phyloP scores from a whole-genome alignment of 2,113 vertebrate species.

The Peromyscus leucopus region DNA sequence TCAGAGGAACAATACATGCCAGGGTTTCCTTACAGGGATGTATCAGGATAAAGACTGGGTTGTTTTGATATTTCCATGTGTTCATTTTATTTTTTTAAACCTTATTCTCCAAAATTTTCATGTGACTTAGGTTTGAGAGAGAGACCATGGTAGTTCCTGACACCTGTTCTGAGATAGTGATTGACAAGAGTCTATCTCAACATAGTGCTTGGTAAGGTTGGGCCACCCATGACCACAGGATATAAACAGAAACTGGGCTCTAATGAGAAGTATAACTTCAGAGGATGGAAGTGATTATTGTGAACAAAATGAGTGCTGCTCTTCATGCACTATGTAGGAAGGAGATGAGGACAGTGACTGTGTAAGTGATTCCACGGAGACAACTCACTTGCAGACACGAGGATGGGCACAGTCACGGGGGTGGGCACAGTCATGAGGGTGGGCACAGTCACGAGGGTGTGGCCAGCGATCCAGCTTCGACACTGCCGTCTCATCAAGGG shows the following conservation, averaged over 20 bases:
- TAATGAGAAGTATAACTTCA: not conserved
- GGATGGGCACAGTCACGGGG: not conserved
- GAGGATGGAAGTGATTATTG: not conserved
- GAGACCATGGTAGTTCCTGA: not conserved
- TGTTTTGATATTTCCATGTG: conserved; percentile 63
- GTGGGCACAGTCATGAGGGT: too few relatives aligned
- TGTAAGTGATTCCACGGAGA: not conserved
- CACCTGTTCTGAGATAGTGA: not conserved
- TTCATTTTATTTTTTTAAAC: not conserved
- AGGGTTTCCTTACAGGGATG: conserved; percentile 83
- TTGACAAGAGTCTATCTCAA: not conserved
- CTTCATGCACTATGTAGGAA: not conserved
- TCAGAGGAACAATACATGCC: conserved; percentile 83
- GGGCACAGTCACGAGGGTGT: not conserved
- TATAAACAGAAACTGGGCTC: not conserved
- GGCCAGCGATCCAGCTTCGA: not conserved
- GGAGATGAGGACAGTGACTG: not conserved
- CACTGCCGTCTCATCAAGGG: not conserved
- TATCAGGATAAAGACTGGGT: conserved; percentile 16
- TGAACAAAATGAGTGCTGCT: not conserved
- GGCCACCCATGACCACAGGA: not conserved
- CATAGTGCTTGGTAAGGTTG: not conserved
- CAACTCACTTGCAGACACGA: not conserved
- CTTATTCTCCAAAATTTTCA: not conserved
- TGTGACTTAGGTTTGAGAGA: not conserved